Percentiles rank a stretch among this genome's conserved stretches.
phyloP scores from a whole-genome alignment of 2,888 invertebrate species.

The Mimas tiliae region DNA sequence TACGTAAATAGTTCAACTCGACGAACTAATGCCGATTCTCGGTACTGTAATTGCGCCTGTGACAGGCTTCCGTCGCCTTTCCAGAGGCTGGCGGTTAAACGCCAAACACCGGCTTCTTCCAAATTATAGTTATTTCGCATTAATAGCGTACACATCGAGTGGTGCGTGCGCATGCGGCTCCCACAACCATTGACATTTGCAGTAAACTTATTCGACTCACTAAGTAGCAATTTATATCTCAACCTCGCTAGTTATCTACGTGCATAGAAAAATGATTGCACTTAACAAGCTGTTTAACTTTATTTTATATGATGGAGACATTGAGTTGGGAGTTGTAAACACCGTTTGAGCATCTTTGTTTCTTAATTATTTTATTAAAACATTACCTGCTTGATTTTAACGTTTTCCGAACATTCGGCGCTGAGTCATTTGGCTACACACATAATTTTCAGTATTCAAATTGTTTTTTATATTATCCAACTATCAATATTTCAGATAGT shows the following conservation, averaged over 20 bases:
- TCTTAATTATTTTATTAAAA: neutral
- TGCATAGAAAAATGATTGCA: conserved; percentile 29
- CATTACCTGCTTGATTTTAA: neutral
- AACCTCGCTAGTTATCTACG: conserved; percentile 7
- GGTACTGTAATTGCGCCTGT: conserved; percentile 82
- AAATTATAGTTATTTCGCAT: conserved; percentile 82
- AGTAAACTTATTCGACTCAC: conserved; percentile 31
- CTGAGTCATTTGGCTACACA: neutral
- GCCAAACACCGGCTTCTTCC: conserved; percentile 68
- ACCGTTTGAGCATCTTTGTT: neutral
- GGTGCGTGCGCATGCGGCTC: conserved; percentile 70
- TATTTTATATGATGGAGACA: conserved; percentile 10
- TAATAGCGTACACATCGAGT: conserved; percentile 73
- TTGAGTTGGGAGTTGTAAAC: neutral
- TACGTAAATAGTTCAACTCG: conserved; percentile 82
- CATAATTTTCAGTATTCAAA: neutral
- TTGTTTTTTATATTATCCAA: neutral
- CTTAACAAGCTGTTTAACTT: conserved; percentile 11
- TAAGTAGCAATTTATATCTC: conserved; percentile 30
- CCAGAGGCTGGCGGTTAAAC: conserved; percentile 70
- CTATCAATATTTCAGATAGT: neutral
- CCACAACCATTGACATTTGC: conserved; percentile 67
- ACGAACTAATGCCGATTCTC: conserved; percentile 83
- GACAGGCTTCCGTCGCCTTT: conserved; percentile 83
- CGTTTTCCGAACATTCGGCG: neutral